Percentiles rank a stretch among this genome's conserved stretches.
These are phyloP conservation scores for Chrysolina americana DNA, from an alignment of 2,888 invertebrate genomes.

Conservation along the genomic window DNA sequence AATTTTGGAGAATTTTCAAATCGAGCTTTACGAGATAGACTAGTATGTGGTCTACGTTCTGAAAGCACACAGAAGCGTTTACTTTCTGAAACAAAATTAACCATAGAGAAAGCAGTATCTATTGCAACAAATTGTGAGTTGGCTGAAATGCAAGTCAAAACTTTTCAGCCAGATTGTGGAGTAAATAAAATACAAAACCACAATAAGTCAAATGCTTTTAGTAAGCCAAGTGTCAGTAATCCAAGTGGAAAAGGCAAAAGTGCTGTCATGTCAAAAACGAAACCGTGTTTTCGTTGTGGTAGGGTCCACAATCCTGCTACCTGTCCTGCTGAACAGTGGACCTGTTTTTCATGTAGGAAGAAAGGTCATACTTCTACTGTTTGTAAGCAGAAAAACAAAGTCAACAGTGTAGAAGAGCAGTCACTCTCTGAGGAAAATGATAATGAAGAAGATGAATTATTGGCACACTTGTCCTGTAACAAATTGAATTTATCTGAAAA, in stretches of 20 bases:
- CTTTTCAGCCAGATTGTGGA: slow-evolving; percentile 10
- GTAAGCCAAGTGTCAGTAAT: slow-evolving; percentile 35
- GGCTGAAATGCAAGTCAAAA: slow-evolving; percentile 8
- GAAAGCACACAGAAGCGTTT: slow-evolving; percentile 45
- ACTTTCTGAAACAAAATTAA: slow-evolving; percentile 36
- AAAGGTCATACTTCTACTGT: slow-evolving; percentile 18
- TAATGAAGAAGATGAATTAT: slow-evolving; percentile 4
- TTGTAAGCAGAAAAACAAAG: slow-evolving; percentile 12
- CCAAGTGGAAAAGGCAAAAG: background rate
- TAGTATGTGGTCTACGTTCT: slow-evolving; percentile 33
- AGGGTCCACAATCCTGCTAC: slow-evolving; percentile 14
- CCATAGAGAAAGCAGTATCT: slow-evolving; percentile 22
- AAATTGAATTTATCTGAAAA: slow-evolving; percentile 20
- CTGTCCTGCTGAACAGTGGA: slow-evolving; percentile 13
- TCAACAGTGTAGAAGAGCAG: slow-evolving; percentile 10
- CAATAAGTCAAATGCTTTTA: slow-evolving; percentile 22
- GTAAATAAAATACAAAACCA: background rate
- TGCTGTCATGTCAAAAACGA: background rate
- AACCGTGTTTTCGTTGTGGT: slow-evolving; percentile 22
- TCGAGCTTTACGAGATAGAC: slow-evolving; percentile 35
- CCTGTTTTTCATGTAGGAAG: slow-evolving; percentile 17
- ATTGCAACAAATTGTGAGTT: slow-evolving; percentile 2
- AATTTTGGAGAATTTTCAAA: slow-evolving; percentile 22
- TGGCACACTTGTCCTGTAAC: slow-evolving; percentile 13
- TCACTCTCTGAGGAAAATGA: slow-evolving; percentile 9